Evolutionary conservation across 2,888 invertebrate genomes (phyloP).

Genomic region (Galeopsomyia nigrocyanea): DNA sequence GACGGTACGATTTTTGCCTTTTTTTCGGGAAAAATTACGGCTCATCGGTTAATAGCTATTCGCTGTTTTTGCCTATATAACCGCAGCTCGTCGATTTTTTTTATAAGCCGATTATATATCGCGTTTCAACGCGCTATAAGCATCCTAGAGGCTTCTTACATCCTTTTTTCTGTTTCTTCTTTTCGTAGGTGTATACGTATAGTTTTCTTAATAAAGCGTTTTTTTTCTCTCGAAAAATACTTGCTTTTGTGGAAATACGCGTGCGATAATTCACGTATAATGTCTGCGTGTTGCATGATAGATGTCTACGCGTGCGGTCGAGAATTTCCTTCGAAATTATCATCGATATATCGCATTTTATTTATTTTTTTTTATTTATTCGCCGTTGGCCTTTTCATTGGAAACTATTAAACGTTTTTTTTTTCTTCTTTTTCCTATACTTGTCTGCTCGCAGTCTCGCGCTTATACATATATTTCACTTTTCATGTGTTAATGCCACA

Average conservation of each 20-base stretch:
- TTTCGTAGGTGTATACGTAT: too few species aligned
- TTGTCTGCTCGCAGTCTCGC: neutral
- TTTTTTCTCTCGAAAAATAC: too few species aligned
- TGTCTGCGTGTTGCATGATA: too few species aligned
- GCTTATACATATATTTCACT: slow-evolving; percentile 14
- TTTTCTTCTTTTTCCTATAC: neutral
- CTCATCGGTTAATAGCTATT: neutral
- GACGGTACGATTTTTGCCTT: neutral
- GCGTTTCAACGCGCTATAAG: slow-evolving; percentile 18
- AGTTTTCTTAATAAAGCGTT: too few species aligned
- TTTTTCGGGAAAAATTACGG: too few species aligned
- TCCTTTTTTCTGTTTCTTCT: neutral
- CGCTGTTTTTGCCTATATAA: slow-evolving; percentile 24
- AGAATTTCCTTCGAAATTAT: slow-evolving; percentile 44
- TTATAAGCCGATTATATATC: slow-evolving; percentile 21
- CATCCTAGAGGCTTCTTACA: neutral
- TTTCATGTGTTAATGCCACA: slow-evolving; percentile 26
- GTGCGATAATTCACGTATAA: too few species aligned
- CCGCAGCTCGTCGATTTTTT: slow-evolving; percentile 23
- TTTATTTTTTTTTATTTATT: slow-evolving; percentile 8
- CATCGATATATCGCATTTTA: slow-evolving; percentile 5
- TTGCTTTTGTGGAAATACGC: too few species aligned
- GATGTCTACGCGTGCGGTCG: too few species aligned
- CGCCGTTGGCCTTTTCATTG: slow-evolving; percentile 30
- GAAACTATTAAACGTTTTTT: slow-evolving; percentile 40